phyloP scores from a whole-genome alignment of 2,888 invertebrate species.

The Drosophila neonasuta region DNA sequence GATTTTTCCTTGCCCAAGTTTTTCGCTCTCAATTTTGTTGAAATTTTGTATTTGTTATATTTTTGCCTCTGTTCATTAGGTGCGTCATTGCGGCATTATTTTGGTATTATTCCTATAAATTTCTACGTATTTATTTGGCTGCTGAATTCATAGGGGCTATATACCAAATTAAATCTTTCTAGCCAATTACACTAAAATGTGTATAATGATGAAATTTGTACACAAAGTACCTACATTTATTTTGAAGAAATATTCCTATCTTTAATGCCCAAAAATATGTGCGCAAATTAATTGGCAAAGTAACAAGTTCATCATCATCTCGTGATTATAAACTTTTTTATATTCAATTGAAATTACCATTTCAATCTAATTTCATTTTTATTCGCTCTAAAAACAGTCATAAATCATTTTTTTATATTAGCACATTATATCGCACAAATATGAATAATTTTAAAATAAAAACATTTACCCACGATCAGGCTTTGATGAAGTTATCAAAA shows the following conservation, averaged over 20 bases:
- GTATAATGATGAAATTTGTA: background rate
- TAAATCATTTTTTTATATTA: background rate
- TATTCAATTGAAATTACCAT: background rate
- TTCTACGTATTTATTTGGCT: background rate
- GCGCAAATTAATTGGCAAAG: background rate
- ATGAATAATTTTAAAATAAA: too few species aligned
- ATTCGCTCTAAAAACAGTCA: background rate
- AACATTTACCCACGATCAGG: background rate
- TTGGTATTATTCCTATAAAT: constrained; percentile 1
- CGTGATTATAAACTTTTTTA: background rate
- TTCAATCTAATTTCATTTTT: background rate
- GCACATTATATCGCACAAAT: too few species aligned
- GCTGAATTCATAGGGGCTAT: background rate
- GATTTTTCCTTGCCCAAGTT: constrained; percentile 7
- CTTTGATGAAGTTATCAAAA: background rate
- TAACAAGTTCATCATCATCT: background rate
- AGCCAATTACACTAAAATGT: too few species aligned
- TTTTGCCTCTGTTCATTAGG: background rate
- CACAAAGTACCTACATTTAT: background rate
- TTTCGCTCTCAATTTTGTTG: constrained; percentile 4
- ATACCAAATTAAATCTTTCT: too few species aligned
- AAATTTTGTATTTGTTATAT: constrained; percentile 7
- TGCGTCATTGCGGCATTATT: constrained; percentile 33
- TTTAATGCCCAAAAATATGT: too few species aligned
- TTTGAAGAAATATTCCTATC: background rate